Evolutionary conservation across 1,140 invertebrate genomes (phyloP).

Genomic region (Temnothorax curvispinosus): DNA sequence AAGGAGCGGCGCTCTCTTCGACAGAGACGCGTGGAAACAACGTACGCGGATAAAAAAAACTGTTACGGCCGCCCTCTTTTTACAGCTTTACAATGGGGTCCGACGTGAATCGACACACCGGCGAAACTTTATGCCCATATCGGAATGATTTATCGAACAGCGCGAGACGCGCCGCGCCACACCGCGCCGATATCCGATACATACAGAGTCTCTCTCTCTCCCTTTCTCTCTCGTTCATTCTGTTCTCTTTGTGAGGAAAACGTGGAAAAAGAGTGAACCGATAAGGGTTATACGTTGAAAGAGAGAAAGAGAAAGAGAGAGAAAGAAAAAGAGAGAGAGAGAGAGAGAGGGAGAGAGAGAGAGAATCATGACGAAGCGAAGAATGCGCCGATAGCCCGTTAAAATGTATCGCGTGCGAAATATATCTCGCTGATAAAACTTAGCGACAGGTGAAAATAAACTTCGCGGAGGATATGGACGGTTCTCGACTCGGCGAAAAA

Average conservation of each 20-base stretch:
- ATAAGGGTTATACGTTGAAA: conserved; percentile 35
- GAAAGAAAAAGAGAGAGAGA: not conserved
- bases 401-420: conserved; percentile 52
- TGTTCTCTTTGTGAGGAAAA: conserved; percentile 46
- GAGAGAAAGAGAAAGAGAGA: not conserved
- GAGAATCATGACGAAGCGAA: conserved; percentile 2
- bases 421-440: conserved; percentile 60
- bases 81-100: conserved; percentile 42
- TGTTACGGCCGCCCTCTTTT: conserved; percentile 39
- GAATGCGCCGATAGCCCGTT: conserved; percentile 50
- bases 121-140: conserved; percentile 64
- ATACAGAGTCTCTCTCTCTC: not conserved
- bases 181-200: conserved; percentile 58
- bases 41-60: conserved; percentile 32
- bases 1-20: conserved; percentile 4
- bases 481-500: conserved; percentile 45
- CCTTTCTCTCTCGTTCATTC: not conserved
- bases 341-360: conserved; percentile 1
- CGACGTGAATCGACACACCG: conserved; percentile 43
- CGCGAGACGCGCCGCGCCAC: conserved; percentile 22
- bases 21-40: conserved; percentile 23
- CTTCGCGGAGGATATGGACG: conserved; percentile 35
- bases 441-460: conserved; percentile 57
- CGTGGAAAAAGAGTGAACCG: conserved; percentile 36
- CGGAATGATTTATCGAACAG: conserved; percentile 59